Evolutionary conservation across 1,140 invertebrate species (phyloP), one percentile per base, ranked within the genome.

Genomic region (Lepidurus packardi): DNA sequence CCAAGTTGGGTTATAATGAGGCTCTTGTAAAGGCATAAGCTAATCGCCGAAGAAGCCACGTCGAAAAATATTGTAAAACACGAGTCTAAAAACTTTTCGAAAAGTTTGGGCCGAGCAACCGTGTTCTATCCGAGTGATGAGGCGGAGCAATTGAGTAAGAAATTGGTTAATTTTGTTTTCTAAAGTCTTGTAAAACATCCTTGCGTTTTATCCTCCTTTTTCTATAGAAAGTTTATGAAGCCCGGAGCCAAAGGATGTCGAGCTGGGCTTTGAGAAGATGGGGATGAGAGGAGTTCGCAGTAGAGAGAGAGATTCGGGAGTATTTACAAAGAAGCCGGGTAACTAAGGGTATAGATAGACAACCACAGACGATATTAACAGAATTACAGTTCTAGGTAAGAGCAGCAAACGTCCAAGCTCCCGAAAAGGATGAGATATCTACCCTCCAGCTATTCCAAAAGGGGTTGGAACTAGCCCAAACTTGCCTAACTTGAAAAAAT

Each of bases 11-110:
- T 65, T 65, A 11, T 65, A 65, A 65, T 65, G 53, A 65, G 53
- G 53, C 16, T 65, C 53, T 65, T 65, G 53, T 65, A 65, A 65
- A 65, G 53, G 53, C 53, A n/a, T 13, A 65, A 65, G 53, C 53
- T n/a, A 13, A 65, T 65, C 16, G 21, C 53, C 4, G n/a, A 21
- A 65, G 13, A 13, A 9, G 8, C 16, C 0, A 7, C 21, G 53
- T n/a, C 7, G 13, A 7, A 65, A 65, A 65, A 34, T 34, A 34
- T 34, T 34, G 1, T 34, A 34, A 65, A 65, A 7, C 45, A 65
- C 21, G 13, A 16, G 7, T 21, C 21, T 7, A 65, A 21, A 65
- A 65, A 13, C 16, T 34, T 34, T 65, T 65, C 53, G 16, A 65
- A 65, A 65, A 65, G 53, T 65, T 65, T 65, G 53, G 45, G 25